These are phyloP conservation scores for Smittia aterrima DNA, from an alignment of 2,888 invertebrate species.

Conservation along the genomic window DNA sequence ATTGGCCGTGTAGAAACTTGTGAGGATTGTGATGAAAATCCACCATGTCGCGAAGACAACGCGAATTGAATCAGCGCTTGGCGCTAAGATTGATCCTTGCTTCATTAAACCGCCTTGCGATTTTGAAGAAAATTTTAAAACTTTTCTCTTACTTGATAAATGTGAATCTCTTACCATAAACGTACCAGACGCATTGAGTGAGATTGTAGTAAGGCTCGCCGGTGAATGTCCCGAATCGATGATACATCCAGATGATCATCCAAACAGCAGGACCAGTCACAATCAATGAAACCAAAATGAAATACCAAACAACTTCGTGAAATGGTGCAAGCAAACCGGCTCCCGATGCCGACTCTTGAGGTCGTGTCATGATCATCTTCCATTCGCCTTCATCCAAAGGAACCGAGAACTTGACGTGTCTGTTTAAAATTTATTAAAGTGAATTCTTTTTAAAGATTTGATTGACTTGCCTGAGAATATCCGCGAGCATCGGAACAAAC, in stretches of 20 bases:
- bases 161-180: constrained; percentile 63
- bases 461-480: constrained; percentile 57
- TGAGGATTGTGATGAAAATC: constrained; percentile 83
- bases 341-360: constrained; percentile 76
- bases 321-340: constrained; percentile 82
- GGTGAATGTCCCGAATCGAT: constrained; percentile 61
- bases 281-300: constrained; percentile 69
- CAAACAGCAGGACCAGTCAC: constrained; percentile 78
- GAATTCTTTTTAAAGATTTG: constrained; percentile 53
- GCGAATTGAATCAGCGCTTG: constrained; percentile 63
- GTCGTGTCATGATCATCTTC: constrained; percentile 77
- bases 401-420: constrained; percentile 51
- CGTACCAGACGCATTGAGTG: constrained; percentile 79
- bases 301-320: constrained; percentile 67
- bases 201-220: constrained; percentile 61
- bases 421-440: constrained; percentile 43
- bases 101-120: constrained; percentile 69
- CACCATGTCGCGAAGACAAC: constrained; percentile 56
- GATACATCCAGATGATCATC: constrained; percentile 64
- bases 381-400: constrained; percentile 72
- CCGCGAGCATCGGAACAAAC: constrained; percentile 68
- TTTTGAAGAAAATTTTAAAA: constrained; percentile 5
- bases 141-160: neutral
- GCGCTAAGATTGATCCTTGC: constrained; percentile 79
- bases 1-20: constrained; percentile 88